A percentile compares a stretch with the other conserved stretches of the same genome.
Evolutionary conservation across 2,888 invertebrate species (phyloP).

Genomic region (Nezara viridula): DNA sequence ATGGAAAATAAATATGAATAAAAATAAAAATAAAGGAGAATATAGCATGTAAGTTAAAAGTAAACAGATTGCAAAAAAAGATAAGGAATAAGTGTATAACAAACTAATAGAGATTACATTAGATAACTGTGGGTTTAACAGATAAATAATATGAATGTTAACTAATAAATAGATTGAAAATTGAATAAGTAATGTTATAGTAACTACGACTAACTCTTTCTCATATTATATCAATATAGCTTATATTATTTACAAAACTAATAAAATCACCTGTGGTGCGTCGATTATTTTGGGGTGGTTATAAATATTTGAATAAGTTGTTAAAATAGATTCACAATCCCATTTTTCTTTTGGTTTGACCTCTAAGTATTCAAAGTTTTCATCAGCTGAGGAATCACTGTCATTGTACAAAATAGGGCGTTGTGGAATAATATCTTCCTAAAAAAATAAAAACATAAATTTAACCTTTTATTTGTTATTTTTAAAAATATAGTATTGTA

Average conservation of each 20-base stretch:
- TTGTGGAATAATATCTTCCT: slow-evolving; percentile 35
- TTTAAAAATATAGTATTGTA: background rate
- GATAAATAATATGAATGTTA: no score
- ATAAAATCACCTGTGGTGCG: slow-evolving; percentile 72
- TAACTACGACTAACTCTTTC: no score
- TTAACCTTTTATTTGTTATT: slow-evolving; percentile 4
- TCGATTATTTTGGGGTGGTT: slow-evolving; percentile 92
- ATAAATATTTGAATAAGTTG: slow-evolving; percentile 91
- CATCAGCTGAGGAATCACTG: slow-evolving; percentile 67
- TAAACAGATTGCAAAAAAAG: no score
- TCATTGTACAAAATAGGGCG: slow-evolving; percentile 8
- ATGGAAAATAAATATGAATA: no score
- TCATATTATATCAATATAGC: no score
- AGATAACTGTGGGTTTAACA: no score
- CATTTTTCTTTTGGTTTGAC: slow-evolving; percentile 67
- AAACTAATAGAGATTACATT: no score
- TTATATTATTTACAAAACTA: background rate
- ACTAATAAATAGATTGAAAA: no score
- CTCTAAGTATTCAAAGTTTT: slow-evolving; percentile 73
- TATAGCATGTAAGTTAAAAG: no score
- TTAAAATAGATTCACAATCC: slow-evolving; percentile 93
- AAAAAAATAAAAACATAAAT: slow-evolving; percentile 2
- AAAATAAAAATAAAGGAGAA: no score
- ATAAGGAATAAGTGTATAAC: no score
- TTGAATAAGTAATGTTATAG: no score